Evolutionary conservation across 2,888 invertebrate species (phyloP).

Genomic region (Drosophila trichaetosa): DNA sequence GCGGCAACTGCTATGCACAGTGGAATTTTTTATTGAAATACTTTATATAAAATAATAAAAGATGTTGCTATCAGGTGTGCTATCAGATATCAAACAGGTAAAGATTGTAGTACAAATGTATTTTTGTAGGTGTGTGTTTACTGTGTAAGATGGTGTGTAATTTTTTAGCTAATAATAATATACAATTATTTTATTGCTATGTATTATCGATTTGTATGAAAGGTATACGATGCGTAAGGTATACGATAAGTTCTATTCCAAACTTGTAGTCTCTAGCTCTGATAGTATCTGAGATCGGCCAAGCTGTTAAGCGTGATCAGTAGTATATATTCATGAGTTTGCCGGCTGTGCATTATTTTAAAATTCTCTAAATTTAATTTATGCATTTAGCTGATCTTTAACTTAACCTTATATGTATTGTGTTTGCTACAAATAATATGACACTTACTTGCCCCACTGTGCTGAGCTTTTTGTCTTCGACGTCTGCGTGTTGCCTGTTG

Average conservation of each 20-base stretch:
- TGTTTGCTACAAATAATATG: not conserved
- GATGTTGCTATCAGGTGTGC: not conserved
- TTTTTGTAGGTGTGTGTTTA: not conserved
- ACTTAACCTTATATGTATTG: not conserved
- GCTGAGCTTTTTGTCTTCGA: slow-evolving; percentile 10
- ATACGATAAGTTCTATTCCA: not conserved
- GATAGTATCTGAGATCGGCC: not conserved
- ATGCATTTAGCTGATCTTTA: not conserved
- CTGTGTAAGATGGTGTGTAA: not conserved
- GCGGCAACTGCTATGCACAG: slow-evolving; percentile 38
- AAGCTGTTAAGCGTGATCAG: not conserved
- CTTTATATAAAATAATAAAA: not conserved
- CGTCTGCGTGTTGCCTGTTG: slow-evolving; percentile 37
- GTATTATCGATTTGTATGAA: too few species aligned
- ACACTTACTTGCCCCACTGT: slow-evolving; percentile 23
- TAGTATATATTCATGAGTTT: not conserved
- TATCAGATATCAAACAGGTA: too few species aligned
- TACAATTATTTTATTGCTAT: too few species aligned
- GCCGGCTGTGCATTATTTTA: accelerated
- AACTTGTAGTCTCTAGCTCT: not conserved
- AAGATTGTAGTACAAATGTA: not conserved
- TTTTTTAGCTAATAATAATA: not conserved
- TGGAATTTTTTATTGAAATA: not conserved
- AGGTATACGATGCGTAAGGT: too few species aligned
- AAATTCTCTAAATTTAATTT: not conserved